A percentile compares a stretch with the other conserved stretches of the same genome.
Evolutionary conservation across 2,888 invertebrate genomes (phyloP).

Genomic region (Ypsolopha sequella): DNA sequence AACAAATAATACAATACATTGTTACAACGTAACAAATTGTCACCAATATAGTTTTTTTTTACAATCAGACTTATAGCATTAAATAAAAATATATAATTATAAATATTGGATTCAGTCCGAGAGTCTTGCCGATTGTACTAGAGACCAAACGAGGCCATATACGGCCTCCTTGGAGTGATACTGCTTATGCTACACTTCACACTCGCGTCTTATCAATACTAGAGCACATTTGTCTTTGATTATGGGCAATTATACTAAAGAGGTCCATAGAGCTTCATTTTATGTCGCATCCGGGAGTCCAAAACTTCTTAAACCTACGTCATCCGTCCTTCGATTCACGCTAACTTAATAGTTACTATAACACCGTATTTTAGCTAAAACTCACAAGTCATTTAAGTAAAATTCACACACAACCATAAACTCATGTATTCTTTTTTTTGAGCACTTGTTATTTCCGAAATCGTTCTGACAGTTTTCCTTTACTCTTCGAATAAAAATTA

Average conservation of each 20-base stretch:
- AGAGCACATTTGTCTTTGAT: constrained; percentile 16
- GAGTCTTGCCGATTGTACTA: constrained; percentile 20
- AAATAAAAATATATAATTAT: constrained; percentile 67
- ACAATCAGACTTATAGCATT: constrained; percentile 68
- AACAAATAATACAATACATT: constrained; percentile 46
- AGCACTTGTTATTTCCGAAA: constrained; percentile 7
- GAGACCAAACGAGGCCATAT: constrained; percentile 12
- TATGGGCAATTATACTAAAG: constrained; percentile 16
- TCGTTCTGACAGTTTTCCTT: too few species aligned
- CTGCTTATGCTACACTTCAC: constrained; percentile 18
- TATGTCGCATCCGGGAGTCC: not conserved
- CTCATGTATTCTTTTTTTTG: constrained; percentile 9
- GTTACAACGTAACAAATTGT: constrained; percentile 56
- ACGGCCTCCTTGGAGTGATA: constrained; percentile 13
- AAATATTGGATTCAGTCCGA: constrained; percentile 55
- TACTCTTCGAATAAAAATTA: constrained; percentile 10
- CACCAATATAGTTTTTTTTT: constrained; percentile 45
- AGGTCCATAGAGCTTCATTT: not conserved
- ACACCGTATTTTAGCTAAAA: not conserved
- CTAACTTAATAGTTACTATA: not conserved
- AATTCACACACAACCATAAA: constrained; percentile 14
- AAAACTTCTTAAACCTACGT: not conserved
- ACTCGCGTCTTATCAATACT: constrained; percentile 13
- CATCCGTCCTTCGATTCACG: not conserved
- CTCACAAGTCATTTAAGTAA: not conserved